Evolutionary conservation across 2,888 invertebrate species (phyloP).

Genomic region (Zygaena filipendulae): DNA sequence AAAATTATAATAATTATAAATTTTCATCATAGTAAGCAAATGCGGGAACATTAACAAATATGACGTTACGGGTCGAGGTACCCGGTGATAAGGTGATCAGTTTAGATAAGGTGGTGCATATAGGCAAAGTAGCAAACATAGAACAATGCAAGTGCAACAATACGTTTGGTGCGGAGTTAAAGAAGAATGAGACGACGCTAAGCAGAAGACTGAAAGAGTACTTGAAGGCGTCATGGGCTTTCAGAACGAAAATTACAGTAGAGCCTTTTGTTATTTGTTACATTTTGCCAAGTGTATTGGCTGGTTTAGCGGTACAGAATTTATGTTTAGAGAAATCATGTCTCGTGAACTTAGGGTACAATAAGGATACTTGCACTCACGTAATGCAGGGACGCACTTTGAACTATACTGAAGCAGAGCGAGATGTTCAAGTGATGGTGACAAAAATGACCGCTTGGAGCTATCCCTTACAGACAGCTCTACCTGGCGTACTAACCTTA

Average conservation of each 20-base stretch:
- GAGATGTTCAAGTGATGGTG: constrained; percentile 60
- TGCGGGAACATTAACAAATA: no score
- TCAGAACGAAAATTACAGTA: constrained; percentile 66
- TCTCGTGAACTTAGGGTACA: constrained; percentile 63
- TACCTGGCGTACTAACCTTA: constrained; percentile 66
- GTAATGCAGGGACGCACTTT: constrained; percentile 53
- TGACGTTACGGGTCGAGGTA: constrained; percentile 61
- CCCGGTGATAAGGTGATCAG: constrained; percentile 52
- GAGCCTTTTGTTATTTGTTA: constrained; percentile 76
- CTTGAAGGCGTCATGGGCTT: constrained; percentile 46
- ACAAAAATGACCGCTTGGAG: constrained; percentile 70
- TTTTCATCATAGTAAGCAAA: no score
- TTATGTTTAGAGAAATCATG: constrained; percentile 70
- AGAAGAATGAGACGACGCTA: constrained; percentile 39
- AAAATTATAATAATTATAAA: constrained; percentile 11
- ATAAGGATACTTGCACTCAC: constrained; percentile 61
- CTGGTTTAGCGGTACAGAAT: constrained; percentile 70
- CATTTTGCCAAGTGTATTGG: constrained; percentile 72
- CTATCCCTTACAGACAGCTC: constrained; percentile 64
- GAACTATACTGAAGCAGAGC: constrained; percentile 49
- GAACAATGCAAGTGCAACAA: constrained; percentile 51
- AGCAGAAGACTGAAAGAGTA: constrained; percentile 45
- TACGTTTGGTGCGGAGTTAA: constrained; percentile 33
- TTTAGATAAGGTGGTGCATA: no score
- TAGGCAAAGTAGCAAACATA: no score